phyloP scores from a whole-genome alignment of 2,113 vertebrate species.

The Indicator indicator region DNA sequence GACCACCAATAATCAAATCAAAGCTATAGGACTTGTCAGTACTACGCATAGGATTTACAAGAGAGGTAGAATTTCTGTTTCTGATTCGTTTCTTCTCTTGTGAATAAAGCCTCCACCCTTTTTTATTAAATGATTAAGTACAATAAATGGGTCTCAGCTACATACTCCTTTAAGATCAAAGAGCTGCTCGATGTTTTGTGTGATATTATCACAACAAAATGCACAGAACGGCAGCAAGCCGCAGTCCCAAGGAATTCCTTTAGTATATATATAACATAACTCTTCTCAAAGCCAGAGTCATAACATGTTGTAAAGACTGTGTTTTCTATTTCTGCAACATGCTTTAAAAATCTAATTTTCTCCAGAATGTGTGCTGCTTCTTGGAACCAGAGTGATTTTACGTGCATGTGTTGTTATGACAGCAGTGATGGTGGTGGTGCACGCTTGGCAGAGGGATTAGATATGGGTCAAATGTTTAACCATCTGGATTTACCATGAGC shows the following conservation, averaged over 20 bases:
- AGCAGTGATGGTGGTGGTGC: conserved; percentile 1
- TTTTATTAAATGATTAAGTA: not conserved
- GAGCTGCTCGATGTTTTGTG: not conserved
- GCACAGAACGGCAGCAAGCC: not conserved
- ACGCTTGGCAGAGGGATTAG: conserved; percentile 55
- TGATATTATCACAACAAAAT: conserved; percentile 10
- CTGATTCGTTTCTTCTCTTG: not conserved
- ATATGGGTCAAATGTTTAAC: conserved; percentile 74
- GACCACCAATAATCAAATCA: not conserved
- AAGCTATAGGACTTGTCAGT: not conserved
- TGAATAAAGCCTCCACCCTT: not conserved
- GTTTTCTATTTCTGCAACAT: conserved; percentile 11
- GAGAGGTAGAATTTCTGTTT: not conserved
- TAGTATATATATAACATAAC: not conserved
- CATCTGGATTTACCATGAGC: conserved; percentile 71
- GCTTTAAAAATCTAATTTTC: conserved; percentile 65
- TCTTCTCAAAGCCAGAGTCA: not conserved
- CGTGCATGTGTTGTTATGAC: conserved; percentile 47
- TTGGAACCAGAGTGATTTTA: not conserved
- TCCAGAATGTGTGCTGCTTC: not conserved
- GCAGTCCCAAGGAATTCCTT: not conserved
- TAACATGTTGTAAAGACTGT: not conserved
- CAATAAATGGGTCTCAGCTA: not conserved
- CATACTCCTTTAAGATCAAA: conserved; percentile 1
- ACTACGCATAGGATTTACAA: not conserved